Conservation (phyloP, 2,797 vertebrate genomes). For the Myiotriccus ornatus region DNA sequence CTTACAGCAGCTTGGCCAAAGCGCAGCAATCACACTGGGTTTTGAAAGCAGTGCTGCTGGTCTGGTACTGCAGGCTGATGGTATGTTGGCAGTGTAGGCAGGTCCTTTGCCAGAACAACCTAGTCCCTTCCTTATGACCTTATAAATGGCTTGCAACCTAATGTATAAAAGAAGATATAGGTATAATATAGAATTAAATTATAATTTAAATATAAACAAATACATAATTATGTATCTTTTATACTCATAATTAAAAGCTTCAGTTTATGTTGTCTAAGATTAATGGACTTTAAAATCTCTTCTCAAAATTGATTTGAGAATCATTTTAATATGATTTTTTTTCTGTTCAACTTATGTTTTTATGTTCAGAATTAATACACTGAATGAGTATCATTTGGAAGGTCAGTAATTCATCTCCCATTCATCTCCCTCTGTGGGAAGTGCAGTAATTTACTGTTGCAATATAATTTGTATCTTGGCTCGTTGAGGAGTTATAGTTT, state of each 20-base stretch:
- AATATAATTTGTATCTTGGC: constrained; percentile 21
- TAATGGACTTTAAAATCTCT: background rate
- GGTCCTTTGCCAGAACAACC: background rate
- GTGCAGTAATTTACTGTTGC: background rate
- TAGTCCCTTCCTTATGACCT: background rate
- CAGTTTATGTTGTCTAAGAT: background rate
- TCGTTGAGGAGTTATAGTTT: constrained; percentile 9
- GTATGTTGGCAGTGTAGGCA: accelerated
- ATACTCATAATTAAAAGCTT: background rate
- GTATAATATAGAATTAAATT: background rate
- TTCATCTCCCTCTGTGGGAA: background rate
- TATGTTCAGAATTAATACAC: background rate
- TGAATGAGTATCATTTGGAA: background rate
- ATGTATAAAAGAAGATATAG: background rate
- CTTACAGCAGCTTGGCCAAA: background rate
- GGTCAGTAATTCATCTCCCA: background rate
- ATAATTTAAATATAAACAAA: background rate
- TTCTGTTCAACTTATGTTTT: background rate
- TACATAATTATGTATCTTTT: background rate
- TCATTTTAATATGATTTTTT: background rate
- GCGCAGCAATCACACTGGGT: background rate
- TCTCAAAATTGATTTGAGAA: background rate
- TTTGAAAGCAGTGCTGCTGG: background rate
- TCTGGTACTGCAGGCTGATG: background rate
- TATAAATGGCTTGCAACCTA: background rate